Base-by-base conservation (phyloP, 2,113 vertebrate genomes). In the Xiphorhynchus elegans region DNA sequence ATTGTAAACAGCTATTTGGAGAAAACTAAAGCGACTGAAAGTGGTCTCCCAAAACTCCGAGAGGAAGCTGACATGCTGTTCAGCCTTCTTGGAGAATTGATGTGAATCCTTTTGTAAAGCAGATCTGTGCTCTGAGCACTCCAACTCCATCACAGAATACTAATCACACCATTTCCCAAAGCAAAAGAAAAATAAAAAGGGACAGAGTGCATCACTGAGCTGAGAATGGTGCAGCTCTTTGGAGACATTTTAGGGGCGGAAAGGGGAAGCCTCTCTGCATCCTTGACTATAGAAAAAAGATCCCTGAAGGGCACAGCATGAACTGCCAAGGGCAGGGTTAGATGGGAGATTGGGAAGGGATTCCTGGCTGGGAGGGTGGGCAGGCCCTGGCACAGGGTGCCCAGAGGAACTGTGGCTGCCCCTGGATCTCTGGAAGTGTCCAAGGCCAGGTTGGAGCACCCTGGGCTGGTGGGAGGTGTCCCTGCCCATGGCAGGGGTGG, bases 61-160 rank as follows among this genome's bases (percentile, higher is more conserved):
- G 76, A 96, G 68, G 72, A 52, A 93, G 66, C 60, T 90, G 85
- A 90, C 79, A 78, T 84, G 90, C 84, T 96, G 78, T 69, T 96
- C 83, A 94, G 84, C 76, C 92, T 88, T 80, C 92, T 84, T 89
- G 93, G 84, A 93, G 91, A 94, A 96, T 82, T 91, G 81, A 94
- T 94, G 90, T 86, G 88, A 88, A 86, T 90, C 83, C 92, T 95
- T 96, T 96, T 93, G 92, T 93, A 75, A 78, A 94, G 84, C 66
- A 94, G 84, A 93, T 96, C 82, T 78, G 67, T 85, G 85, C 85
- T 94, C 90, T 94, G 92, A 91, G 79, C 82, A 88, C 79, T 95
- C 92, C 70, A 81, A 80, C 90, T 70, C 70, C 84, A 82, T 95
- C 88, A 64, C n/a, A 68, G 96, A 96, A 95, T 96, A 89, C 88